phyloP scores from a whole-genome alignment of 2,888 invertebrate species.

The Elegia similella region DNA sequence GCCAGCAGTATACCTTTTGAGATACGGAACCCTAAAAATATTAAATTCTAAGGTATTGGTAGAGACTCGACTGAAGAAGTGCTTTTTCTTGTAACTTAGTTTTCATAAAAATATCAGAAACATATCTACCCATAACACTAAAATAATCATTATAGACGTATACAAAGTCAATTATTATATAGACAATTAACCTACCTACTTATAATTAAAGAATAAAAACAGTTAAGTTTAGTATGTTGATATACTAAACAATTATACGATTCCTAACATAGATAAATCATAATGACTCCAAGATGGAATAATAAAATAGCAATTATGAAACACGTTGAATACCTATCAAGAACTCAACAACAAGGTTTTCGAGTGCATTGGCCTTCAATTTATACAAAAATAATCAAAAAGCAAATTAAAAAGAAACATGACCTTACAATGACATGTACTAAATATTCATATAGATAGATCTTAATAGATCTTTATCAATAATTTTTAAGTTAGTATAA shows the following conservation, averaged over 20 bases:
- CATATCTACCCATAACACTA: no score
- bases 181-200: no score
- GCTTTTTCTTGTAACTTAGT: no score
- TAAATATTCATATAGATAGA: neutral
- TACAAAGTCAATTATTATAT: no score
- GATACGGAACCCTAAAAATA: no score
- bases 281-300: slow-evolving; percentile 7
- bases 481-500: no score
- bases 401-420: neutral
- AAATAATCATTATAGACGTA: no score
- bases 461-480: no score
- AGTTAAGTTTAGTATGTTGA: neutral
- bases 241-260: slow-evolving; percentile 4
- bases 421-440: neutral
- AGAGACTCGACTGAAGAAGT: no score
- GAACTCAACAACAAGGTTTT: neutral
- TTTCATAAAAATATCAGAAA: no score
- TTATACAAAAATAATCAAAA: slow-evolving; percentile 1
- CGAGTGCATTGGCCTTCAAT: neutral
- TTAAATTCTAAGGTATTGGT: no score
- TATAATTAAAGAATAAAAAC: neutral
- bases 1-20: no score
- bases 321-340: neutral
- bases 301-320: slow-evolving; percentile 9
- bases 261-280: slow-evolving; percentile 6